Conservation (phyloP, 2,113 vertebrate species). For the Spilogale gracilis region DNA sequence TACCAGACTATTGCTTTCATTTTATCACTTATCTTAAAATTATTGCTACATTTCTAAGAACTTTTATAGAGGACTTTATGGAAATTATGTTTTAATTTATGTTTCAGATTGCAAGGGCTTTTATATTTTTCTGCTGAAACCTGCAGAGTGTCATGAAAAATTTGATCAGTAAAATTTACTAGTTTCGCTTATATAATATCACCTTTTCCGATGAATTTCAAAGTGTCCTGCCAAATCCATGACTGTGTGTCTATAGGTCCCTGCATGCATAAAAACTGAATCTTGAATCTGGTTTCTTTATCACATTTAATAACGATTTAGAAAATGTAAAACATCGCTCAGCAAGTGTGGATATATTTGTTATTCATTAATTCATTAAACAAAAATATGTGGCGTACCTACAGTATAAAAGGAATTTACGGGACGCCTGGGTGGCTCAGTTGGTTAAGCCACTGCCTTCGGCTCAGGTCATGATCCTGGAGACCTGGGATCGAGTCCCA, state of each 20-base stretch:
- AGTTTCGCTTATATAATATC: not conserved
- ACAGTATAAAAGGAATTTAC: not conserved
- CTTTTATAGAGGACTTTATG: not conserved
- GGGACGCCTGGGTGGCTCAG: too few relatives aligned
- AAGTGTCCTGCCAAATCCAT: not conserved
- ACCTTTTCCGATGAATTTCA: not conserved
- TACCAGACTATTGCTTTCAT: not conserved
- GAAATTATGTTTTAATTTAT: not conserved
- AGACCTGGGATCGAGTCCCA: too few relatives aligned
- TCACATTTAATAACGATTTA: not conserved
- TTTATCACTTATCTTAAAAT: not conserved
- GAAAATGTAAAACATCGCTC: not conserved
- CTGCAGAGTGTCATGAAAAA: not conserved
- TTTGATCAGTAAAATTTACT: not conserved
- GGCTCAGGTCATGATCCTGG: too few relatives aligned
- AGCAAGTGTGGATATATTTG: not conserved
- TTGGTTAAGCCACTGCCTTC: too few relatives aligned
- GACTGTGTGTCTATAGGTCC: not conserved
- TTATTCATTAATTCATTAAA: not conserved
- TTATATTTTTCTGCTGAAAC: conserved; percentile 9
- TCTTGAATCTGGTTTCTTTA: not conserved
- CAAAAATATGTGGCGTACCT: not conserved
- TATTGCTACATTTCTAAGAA: conserved; percentile 11
- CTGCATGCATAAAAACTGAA: not conserved
- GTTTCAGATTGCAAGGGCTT: not conserved